phyloP scores from a whole-genome alignment of 2,797 vertebrate genomes.

The Protonibea diacanthus region DNA sequence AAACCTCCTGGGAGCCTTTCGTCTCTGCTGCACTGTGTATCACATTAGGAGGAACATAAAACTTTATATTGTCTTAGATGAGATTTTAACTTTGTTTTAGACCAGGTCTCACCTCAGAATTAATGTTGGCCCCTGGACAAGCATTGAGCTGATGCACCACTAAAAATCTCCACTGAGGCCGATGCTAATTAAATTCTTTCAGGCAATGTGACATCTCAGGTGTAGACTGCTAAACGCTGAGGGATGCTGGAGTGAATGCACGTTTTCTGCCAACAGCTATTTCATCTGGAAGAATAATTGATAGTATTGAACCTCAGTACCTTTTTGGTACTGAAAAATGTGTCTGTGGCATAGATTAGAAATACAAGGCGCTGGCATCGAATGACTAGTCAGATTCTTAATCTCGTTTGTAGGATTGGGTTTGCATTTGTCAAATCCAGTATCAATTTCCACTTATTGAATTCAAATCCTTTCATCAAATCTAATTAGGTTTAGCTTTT shows the following conservation, averaged over 20 bases:
- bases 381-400: constrained; percentile 11
- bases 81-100: constrained; percentile 71
- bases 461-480: constrained; percentile 33
- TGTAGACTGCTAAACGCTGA: constrained; percentile 41
- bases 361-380: neutral
- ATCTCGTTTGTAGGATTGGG: constrained; percentile 2
- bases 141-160: constrained; percentile 56
- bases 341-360: neutral
- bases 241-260: constrained; percentile 19
- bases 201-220: constrained; percentile 56
- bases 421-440: constrained; percentile 24
- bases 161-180: constrained; percentile 56
- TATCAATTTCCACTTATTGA: constrained; percentile 6
- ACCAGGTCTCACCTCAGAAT: constrained; percentile 52
- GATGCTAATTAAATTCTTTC: constrained; percentile 56
- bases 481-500: constrained; percentile 37
- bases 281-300: constrained; percentile 31
- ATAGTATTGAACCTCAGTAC: neutral
- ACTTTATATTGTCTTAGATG: constrained; percentile 73
- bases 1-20: constrained; percentile 73
- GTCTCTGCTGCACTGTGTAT: constrained; percentile 65
- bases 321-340: neutral
- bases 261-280: constrained; percentile 35
- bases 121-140: constrained; percentile 58
- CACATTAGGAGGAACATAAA: constrained; percentile 69